Evolutionary conservation across 2,888 invertebrate genomes (phyloP).

Genomic region (Hypercompe scribonia): DNA sequence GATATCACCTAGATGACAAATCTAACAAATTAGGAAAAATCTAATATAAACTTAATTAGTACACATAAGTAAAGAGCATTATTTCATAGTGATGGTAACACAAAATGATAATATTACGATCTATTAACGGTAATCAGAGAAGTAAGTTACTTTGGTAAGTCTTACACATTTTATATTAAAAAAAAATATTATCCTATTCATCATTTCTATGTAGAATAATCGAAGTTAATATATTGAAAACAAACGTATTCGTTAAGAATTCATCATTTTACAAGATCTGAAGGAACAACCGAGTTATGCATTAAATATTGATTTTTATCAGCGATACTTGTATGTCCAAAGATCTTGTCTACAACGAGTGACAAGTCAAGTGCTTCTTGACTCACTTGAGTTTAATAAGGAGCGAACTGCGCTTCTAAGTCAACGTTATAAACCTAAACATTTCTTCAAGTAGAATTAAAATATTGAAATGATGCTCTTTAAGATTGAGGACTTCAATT

Average conservation of each 20-base stretch:
- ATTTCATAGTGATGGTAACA: slow-evolving; percentile 35
- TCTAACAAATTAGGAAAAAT: slow-evolving; percentile 58
- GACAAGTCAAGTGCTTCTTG: slow-evolving; percentile 77
- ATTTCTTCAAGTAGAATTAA: slow-evolving; percentile 30
- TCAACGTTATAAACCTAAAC: slow-evolving; percentile 50
- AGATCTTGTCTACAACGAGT: slow-evolving; percentile 73
- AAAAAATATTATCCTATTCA: background rate
- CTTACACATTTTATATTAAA: background rate
- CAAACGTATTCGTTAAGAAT: slow-evolving; percentile 29
- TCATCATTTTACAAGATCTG: slow-evolving; percentile 23
- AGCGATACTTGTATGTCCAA: slow-evolving; percentile 57
- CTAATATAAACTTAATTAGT: slow-evolving; percentile 44
- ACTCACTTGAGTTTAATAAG: slow-evolving; percentile 80
- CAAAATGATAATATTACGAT: background rate
- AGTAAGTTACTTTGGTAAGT: background rate
- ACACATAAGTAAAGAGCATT: slow-evolving; percentile 49
- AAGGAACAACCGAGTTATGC: slow-evolving; percentile 41
- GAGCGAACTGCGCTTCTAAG: slow-evolving; percentile 70
- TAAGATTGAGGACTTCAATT: slow-evolving; percentile 12
- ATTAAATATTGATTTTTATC: slow-evolving; percentile 62
- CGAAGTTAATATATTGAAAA: slow-evolving; percentile 41
- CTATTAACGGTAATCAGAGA: background rate
- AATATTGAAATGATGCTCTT: slow-evolving; percentile 65
- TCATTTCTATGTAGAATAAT: slow-evolving; percentile 1
- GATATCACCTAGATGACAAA: slow-evolving; percentile 65